Evolutionary conservation across 2,797 vertebrate species (phyloP).

Genomic region (Peromyscus eremicus): DNA sequence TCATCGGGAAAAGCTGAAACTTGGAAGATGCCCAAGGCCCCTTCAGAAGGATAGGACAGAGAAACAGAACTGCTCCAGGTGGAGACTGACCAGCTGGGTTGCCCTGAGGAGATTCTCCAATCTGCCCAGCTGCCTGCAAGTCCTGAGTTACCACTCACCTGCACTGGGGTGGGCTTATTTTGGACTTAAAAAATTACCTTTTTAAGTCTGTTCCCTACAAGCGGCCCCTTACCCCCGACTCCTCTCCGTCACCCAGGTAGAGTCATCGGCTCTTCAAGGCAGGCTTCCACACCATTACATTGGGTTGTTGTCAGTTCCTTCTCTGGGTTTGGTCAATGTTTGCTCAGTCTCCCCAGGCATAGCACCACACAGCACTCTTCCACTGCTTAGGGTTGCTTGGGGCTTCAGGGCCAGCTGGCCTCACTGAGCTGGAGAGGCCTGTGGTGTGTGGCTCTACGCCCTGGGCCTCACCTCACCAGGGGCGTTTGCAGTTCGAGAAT

Average conservation of each 20-base stretch:
- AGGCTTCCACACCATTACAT: too few relatives aligned
- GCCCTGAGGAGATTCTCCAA: neutral
- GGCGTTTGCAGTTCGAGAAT: neutral
- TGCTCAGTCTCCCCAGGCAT: neutral
- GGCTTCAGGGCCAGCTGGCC: neutral
- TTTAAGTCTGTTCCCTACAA: neutral
- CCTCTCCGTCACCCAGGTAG: too few relatives aligned
- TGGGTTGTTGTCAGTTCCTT: neutral
- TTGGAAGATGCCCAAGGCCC: neutral
- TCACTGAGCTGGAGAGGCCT: neutral
- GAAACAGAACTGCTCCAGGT: neutral
- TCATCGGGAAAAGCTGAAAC: neutral
- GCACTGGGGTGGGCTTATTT: neutral
- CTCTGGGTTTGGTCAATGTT: neutral
- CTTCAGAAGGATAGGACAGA: neutral
- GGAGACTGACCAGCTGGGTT: neutral
- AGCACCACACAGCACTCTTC: neutral
- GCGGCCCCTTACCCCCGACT: too few relatives aligned
- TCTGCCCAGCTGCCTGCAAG: neutral
- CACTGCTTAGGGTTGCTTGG: neutral
- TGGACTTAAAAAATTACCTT: neutral
- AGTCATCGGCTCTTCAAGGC: neutral
- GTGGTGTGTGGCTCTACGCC: neutral
- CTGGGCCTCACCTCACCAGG: neutral
- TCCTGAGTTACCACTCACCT: too few relatives aligned